phyloP scores from a whole-genome alignment of 2,113 vertebrate genomes.

The Leptobrachium ailaonicum region DNA sequence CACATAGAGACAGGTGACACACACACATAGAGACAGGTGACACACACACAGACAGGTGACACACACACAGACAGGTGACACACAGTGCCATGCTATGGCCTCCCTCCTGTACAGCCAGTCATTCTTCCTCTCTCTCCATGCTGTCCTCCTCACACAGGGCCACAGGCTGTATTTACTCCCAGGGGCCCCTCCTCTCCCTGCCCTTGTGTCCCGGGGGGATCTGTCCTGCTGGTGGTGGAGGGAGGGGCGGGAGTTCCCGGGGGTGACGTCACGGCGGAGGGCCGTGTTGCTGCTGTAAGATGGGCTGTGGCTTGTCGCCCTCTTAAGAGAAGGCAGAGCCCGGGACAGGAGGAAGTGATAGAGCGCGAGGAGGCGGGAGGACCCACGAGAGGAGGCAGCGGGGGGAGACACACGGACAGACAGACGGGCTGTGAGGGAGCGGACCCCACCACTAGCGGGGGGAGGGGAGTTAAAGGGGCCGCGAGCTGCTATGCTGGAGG shows the following conservation, averaged over 20 bases:
- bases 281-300: constrained; percentile 25
- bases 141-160: too few species aligned
- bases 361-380: constrained; percentile 17
- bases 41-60: too few species aligned
- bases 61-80: too few species aligned
- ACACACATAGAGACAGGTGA: too few species aligned
- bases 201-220: background rate
- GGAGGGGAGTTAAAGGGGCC: background rate
- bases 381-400: constrained; percentile 1
- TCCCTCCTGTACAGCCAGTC: too few species aligned
- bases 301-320: constrained; percentile 36
- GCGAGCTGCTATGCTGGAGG: background rate
- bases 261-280: constrained; percentile 16
- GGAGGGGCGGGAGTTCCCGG: background rate
- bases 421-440: background rate
- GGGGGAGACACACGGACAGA: background rate
- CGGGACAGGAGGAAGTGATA: constrained; percentile 36
- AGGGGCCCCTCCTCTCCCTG: background rate
- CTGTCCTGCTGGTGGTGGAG: constrained; percentile 2
- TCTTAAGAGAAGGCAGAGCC: constrained; percentile 42
- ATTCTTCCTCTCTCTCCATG: too few species aligned
- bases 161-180: too few species aligned
- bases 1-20: too few species aligned
- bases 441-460: too few species aligned
- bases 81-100: too few species aligned